Percentiles rank a stretch among this genome's conserved stretches.
These are phyloP conservation scores for Neodon shergylaensis DNA, from an alignment of 2,113 vertebrate species.

Conservation along the genomic window DNA sequence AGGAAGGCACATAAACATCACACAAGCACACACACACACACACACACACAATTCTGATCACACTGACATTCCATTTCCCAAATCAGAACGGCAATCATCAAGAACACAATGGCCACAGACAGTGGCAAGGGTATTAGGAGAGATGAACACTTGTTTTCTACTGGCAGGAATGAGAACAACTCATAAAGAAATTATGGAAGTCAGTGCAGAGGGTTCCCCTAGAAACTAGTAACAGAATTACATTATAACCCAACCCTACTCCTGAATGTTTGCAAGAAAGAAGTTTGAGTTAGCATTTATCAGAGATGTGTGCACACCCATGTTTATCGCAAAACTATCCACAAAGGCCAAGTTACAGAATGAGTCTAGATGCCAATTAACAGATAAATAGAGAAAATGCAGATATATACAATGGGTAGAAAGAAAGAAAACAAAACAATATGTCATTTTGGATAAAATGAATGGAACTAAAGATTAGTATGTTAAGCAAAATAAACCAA, in stretches of 20 bases:
- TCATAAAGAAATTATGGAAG: background rate
- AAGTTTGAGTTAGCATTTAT: background rate
- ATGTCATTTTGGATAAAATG: background rate
- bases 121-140: background rate
- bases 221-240: background rate
- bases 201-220: background rate
- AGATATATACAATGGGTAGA: background rate
- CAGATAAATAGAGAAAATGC: background rate
- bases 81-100: background rate
- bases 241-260: background rate
- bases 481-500: background rate
- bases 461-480: background rate
- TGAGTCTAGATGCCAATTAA: background rate
- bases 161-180: background rate
- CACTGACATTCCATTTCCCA: background rate
- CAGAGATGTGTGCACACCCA: too few species aligned
- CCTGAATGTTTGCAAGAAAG: background rate
- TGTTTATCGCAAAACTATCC: background rate
- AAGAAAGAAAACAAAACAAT: background rate
- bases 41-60: background rate
- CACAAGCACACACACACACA: background rate
- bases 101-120: background rate
- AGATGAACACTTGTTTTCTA: background rate
- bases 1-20: background rate
- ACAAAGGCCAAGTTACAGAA: background rate